Conservation (phyloP, 2,888 invertebrate genomes). For the Epinotia nisella region DNA sequence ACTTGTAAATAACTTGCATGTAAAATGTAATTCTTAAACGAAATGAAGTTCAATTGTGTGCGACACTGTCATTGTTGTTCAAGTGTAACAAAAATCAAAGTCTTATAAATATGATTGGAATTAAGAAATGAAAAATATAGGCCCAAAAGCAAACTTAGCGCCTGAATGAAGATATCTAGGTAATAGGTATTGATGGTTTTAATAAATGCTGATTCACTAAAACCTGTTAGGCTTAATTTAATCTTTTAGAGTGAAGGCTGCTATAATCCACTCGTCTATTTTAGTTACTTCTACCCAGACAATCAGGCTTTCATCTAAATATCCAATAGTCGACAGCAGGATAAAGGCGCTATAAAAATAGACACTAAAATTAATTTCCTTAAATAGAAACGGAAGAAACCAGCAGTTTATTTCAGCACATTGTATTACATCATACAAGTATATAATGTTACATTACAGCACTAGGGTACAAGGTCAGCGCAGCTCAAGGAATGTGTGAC, state of each 20-base stretch:
- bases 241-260: background rate
- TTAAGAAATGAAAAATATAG: background rate
- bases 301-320: constrained; percentile 8
- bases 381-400: background rate
- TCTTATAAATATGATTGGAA: too few species aligned
- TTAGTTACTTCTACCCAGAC: background rate
- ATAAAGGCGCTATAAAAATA: background rate
- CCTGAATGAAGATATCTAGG: too few species aligned
- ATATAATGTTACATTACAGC: constrained; percentile 6
- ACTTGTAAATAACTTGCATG: background rate
- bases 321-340: background rate
- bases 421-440: background rate
- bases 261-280: background rate
- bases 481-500: constrained; percentile 15
- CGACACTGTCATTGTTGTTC: background rate
- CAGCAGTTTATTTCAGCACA: background rate
- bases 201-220: background rate
- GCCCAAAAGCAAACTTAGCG: background rate
- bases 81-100: background rate
- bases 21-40: background rate
- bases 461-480: constrained; percentile 16
- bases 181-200: too few species aligned
- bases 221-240: background rate
- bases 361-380: background rate
- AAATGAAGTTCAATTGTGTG: background rate